Evolutionary conservation across 2,888 invertebrate species (phyloP).

Genomic region (Athalia cordata): DNA sequence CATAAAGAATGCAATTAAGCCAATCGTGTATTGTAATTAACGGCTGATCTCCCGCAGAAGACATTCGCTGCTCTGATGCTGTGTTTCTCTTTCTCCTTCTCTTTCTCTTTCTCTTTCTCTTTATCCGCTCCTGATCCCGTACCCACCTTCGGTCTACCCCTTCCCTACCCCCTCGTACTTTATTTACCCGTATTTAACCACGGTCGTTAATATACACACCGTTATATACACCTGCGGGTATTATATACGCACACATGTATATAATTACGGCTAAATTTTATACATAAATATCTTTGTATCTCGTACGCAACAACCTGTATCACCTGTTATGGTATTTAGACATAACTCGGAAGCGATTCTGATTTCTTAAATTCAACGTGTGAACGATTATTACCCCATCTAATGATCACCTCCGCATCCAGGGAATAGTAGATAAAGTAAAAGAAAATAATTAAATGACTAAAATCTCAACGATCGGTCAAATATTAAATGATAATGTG

Average conservation of each 20-base stretch:
- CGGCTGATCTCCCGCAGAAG: slow-evolving; percentile 48
- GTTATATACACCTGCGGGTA: slow-evolving; percentile 3
- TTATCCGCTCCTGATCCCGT: slow-evolving; percentile 46
- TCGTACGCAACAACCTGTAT: too few species aligned
- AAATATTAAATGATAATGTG: slow-evolving; percentile 26
- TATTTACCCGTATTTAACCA: slow-evolving; percentile 40
- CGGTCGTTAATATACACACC: neutral
- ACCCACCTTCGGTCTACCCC: slow-evolving; percentile 56
- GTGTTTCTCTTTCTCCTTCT: slow-evolving; percentile 50
- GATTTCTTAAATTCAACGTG: too few species aligned
- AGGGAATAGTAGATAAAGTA: too few species aligned
- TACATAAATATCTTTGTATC: too few species aligned
- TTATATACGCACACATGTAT: too few species aligned
- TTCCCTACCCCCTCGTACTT: neutral
- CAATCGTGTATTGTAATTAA: slow-evolving; percentile 64
- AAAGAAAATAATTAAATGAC: too few species aligned
- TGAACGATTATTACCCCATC: too few species aligned
- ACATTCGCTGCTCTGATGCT: slow-evolving; percentile 48
- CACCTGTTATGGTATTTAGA: too few species aligned
- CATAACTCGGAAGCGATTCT: too few species aligned
- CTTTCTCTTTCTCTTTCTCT: slow-evolving; percentile 36
- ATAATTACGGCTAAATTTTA: too few species aligned
- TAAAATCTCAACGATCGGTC: neutral
- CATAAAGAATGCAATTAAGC: slow-evolving; percentile 68
- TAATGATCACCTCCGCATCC: too few species aligned